Percentiles rank a stretch among this genome's conserved stretches.
Conservation (phyloP, 2,797 vertebrate genomes). For the Glyptemys insculpta region DNA sequence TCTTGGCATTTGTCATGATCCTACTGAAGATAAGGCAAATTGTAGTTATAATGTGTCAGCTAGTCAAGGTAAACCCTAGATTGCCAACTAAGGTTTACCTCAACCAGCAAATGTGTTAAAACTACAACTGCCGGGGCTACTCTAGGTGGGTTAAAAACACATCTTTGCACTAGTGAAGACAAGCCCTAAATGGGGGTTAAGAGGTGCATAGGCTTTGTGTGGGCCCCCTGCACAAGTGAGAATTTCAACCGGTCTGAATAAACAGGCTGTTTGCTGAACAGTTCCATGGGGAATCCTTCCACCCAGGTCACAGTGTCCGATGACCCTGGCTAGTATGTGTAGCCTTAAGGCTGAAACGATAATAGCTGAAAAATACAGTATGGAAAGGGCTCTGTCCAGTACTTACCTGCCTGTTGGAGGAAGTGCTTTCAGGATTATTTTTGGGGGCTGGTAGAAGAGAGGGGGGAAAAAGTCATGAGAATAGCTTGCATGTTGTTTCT, state of each 20-base stretch:
- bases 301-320: not conserved
- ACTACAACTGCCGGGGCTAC: conserved; percentile 31
- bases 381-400: not conserved
- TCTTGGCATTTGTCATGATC: conserved; percentile 11
- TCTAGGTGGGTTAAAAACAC: conserved; percentile 10
- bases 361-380: not conserved
- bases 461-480: not conserved
- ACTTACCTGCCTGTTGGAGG: conserved; percentile 91
- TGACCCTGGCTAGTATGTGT: not conserved
- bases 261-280: not conserved
- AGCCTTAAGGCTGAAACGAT: not conserved
- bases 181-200: not conserved
- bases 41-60: not conserved
- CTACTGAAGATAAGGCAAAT: not conserved
- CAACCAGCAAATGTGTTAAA: conserved; percentile 5
- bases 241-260: not conserved
- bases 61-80: conserved; percentile 4
- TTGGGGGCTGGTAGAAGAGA: conserved; percentile 70
- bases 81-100: not conserved
- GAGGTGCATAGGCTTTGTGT: not conserved
- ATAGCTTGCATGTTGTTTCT: not conserved
- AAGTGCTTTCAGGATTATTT: conserved; percentile 85
- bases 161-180: not conserved
- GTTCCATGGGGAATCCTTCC: not conserved
- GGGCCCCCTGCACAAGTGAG: not conserved